phyloP scores from a whole-genome alignment of 2,113 vertebrate genomes.

The Oxygymnocypris stewartii region DNA sequence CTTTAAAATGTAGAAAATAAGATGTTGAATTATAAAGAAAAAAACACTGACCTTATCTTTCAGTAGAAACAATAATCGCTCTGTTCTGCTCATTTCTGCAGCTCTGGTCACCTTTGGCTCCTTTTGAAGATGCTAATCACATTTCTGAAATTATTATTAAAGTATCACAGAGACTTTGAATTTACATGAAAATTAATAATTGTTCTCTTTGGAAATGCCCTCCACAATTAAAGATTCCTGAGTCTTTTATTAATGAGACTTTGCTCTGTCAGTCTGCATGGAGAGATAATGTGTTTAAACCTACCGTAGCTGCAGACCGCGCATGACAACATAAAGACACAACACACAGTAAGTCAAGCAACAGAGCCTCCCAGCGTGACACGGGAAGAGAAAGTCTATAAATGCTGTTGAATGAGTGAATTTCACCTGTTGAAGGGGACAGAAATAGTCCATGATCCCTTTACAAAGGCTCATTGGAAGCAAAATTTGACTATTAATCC shows the following conservation, averaged over 20 bases:
- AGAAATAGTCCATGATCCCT: neutral
- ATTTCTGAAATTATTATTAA: conserved; percentile 42
- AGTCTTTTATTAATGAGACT: conserved; percentile 57
- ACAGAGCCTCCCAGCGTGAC: neutral
- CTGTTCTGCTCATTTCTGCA: conserved; percentile 39
- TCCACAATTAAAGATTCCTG: conserved; percentile 53
- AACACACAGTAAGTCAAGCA: neutral
- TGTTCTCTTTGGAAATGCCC: conserved; percentile 56
- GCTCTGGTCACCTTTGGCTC: neutral
- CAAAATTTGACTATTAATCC: neutral
- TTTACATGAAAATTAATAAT: conserved; percentile 59
- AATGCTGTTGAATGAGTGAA: neutral
- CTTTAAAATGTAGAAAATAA: neutral
- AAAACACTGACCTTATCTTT: conserved; percentile 8
- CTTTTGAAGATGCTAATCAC: conserved; percentile 57
- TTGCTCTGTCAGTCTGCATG: conserved; percentile 39
- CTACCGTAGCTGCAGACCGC: conserved; percentile 23
- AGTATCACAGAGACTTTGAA: conserved; percentile 29
- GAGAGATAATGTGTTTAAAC: conserved; percentile 52
- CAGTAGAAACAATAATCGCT: conserved; percentile 27
- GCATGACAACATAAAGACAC: conserved; percentile 25
- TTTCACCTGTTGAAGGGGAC: neutral
- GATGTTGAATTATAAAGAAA: neutral
- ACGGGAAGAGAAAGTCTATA: neutral
- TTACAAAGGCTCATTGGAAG: neutral